Evolutionary conservation across 1,140 invertebrate genomes (phyloP).

Genomic region (Leucophenga varia): DNA sequence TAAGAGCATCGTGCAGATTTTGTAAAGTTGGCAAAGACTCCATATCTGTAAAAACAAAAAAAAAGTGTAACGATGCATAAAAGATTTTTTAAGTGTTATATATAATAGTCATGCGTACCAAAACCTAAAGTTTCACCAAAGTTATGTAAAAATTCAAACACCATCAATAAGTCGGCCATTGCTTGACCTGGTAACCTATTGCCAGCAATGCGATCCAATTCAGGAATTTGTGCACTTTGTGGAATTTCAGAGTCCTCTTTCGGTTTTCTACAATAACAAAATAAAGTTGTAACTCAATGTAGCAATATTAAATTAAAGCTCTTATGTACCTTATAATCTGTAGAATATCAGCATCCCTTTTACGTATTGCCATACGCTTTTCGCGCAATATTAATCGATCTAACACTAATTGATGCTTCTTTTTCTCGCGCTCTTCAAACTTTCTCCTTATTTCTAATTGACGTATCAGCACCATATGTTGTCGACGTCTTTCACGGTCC

Average conservation of each 20-base stretch:
- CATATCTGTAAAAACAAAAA: constrained; percentile 65
- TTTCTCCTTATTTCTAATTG: constrained; percentile 81
- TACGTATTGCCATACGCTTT: constrained; percentile 78
- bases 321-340: constrained; percentile 65
- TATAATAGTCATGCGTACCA: no score
- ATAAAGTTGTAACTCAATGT: no score
- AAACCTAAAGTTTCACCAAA: constrained; percentile 93
- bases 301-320: background rate
- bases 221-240: constrained; percentile 73
- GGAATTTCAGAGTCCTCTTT: constrained; percentile 81
- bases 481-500: constrained; percentile 87
- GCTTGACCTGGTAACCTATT: constrained; percentile 81
- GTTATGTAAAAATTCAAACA: constrained; percentile 93
- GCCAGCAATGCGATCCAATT: constrained; percentile 76
- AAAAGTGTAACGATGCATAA: no score
- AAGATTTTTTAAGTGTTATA: background rate
- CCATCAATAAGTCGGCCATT: constrained; percentile 89
- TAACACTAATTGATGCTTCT: constrained; percentile 68
- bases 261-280: no score
- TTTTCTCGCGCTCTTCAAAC: constrained; percentile 85
- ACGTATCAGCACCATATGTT: constrained; percentile 86
- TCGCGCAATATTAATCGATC: constrained; percentile 60
- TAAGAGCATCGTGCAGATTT: constrained; percentile 80
- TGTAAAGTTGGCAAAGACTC: constrained; percentile 84
- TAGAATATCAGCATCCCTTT: constrained; percentile 81